Evolutionary conservation across 2,797 vertebrate genomes (phyloP), one percentile per base, ranked within the genome.

Genomic region (Falco novaeseelandiae): DNA sequence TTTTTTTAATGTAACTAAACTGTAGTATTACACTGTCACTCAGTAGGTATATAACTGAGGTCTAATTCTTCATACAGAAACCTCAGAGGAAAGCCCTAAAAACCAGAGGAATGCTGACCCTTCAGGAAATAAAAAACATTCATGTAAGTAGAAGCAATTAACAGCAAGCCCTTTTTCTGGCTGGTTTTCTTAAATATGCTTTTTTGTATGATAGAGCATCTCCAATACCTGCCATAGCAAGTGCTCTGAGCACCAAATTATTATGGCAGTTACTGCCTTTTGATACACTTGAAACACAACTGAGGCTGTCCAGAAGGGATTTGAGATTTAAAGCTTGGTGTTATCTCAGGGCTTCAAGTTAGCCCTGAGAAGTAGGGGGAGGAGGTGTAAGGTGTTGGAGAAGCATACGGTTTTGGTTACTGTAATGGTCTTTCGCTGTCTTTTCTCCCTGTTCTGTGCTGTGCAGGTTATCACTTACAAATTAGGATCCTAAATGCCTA

Each of bases 91-190:
- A 99, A 98, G 97, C 98, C 10, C 97, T 98, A 98, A 99, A 99
- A 98, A 99, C 99, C 55, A 98, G 98, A 93, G 98, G 98, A 79
- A 99, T 98, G 76, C 97, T 99, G 74, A 99, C 99, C 7, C 95
- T 98, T 62, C 99, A 99, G 89, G 99, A 99, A 96, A 98, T 99
- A 92, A 99, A 98, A 96, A 98, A 73, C 89, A 99, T 99, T 85
- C 99, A 99, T 0, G 99, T 99, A 96, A 99, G 99, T 98, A 20
- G 17, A 44, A 74, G 9, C 18, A 58, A 7, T 80, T 29, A 49
- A 27, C 48, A 51, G 8, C n/a, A 69, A 49, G 10, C 19, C 15
- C 6, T 61, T 36, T 20, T 79, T 87, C 13, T 34, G 48, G 32
- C 52, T 78, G 36, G 30, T 86, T 83, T 63, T 79, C 42, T 79